A percentile compares a stretch with the other conserved stretches of the same genome.
phyloP scores from a whole-genome alignment of 2,113 vertebrate genomes.

The Megaleporinus macrocephalus region DNA sequence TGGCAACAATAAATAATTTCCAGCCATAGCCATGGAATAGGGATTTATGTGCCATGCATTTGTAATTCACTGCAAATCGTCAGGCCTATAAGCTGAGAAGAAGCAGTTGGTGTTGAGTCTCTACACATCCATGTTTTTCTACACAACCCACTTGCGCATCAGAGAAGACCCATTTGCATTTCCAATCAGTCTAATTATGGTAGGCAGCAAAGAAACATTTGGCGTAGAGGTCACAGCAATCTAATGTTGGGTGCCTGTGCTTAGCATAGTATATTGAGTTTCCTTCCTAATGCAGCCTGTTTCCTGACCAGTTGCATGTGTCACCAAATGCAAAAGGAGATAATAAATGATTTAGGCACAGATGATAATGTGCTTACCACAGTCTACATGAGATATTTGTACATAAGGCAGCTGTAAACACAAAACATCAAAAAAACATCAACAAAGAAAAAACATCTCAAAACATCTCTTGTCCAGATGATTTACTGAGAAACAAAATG shows the following conservation, averaged over 20 bases:
- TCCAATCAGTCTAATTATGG: constrained; percentile 22
- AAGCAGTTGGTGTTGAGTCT: background rate
- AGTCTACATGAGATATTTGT: background rate
- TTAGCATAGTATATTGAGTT: background rate
- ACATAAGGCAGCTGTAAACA: background rate
- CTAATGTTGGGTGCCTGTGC: background rate
- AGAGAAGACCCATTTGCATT: constrained; percentile 2
- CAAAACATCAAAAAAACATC: background rate
- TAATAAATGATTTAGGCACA: background rate
- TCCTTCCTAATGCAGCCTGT: background rate
- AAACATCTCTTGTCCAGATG: background rate
- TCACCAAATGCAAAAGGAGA: background rate
- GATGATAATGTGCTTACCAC: background rate
- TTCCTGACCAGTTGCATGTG: background rate
- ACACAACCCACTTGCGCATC: background rate
- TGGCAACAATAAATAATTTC: constrained; percentile 43
- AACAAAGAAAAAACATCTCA: background rate
- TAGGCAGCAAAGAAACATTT: background rate
- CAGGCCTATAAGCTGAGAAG: background rate
- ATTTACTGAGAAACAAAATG: background rate
- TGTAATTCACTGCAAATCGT: no score
- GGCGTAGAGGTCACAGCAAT: constrained; percentile 1
- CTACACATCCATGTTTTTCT: background rate
- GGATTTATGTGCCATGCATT: constrained; percentile 4
- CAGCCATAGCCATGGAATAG: background rate